Evolutionary conservation across 2,797 vertebrate genomes (phyloP).

Genomic region (Moxostoma hubbsi): DNA sequence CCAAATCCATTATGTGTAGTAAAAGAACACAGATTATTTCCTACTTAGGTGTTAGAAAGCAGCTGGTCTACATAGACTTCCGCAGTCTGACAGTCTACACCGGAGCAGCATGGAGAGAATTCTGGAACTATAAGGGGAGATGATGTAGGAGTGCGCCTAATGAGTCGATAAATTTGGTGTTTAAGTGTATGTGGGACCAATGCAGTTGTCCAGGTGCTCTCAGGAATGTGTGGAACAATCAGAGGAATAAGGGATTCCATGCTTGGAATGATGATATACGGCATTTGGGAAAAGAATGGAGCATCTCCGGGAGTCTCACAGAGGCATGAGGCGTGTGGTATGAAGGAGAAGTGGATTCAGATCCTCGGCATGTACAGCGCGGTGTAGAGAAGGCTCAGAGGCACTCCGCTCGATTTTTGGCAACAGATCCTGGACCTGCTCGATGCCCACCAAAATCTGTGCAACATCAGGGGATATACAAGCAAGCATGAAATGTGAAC

Average conservation of each 20-base stretch:
- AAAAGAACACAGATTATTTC: conserved; percentile 19
- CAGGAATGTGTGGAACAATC: conserved; percentile 40
- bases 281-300: neutral
- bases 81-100: neutral
- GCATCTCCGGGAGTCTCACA: conserved; percentile 62
- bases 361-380: conserved; percentile 83
- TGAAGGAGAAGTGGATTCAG: conserved; percentile 84
- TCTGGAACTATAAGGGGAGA: neutral
- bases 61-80: neutral
- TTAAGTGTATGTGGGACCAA: conserved; percentile 12
- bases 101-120: neutral
- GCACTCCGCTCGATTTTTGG: conserved; percentile 93
- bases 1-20: conserved; percentile 18
- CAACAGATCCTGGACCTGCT: conserved; percentile 89
- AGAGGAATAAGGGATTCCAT: conserved; percentile 7
- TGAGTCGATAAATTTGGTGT: conserved; percentile 18
- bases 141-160: neutral
- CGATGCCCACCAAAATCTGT: conserved; percentile 89
- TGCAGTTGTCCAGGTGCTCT: conserved; percentile 14
- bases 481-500: neutral
- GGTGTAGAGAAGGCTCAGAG: conserved; percentile 90
- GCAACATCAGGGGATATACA: neutral
- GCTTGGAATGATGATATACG: conserved; percentile 6
- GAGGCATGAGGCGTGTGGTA: conserved; percentile 84
- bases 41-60: conserved; percentile 17